Evolutionary conservation across 2,113 vertebrate species (phyloP), one percentile per base, ranked within the genome.

Genomic region (Sardina pilchardus): DNA sequence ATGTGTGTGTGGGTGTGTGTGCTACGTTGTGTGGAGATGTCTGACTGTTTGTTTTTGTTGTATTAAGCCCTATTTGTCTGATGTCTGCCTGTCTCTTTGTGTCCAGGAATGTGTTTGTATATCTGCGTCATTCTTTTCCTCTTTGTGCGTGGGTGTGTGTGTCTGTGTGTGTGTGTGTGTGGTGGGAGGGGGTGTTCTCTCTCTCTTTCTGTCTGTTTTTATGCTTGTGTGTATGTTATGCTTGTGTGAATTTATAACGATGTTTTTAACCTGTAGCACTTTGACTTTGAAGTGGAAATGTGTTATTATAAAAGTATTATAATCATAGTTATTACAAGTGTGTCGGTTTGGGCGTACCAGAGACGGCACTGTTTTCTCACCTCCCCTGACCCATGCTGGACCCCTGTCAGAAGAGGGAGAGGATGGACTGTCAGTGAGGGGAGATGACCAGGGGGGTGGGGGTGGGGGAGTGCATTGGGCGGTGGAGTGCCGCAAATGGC

Each of bases 301-400:
- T 42, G 39, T 42, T 42, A 42, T 42, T 42, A 42, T 42, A 42
- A 42, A 42, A 3, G 39, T 42, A 42, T 42, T 42, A 42, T 42
- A 42, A 42, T 42, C 2, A 42, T 42, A 3, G 39, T 42, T 42
- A 42, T 42, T 42, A 42, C 4, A 42, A 42, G 39, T 42, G 4
- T 42, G 39, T 42, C 2, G 39, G 2, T 42, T 42, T 42, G 39
- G 39, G 39, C 4, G 39, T 82, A 26, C 75, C 44, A 43, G 42
- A 34, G 30, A 67, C 48, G 36, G 71, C 75, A n/a, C 45, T 71
- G 82, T 81, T 48, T 67, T 59, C 71, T 80, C 67, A 39, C 67
- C 85, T 47, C 24, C 47, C 9, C 75, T 84, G 82, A 81, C 43
- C 84, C 83, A 78, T 86, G 42, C 48, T 71, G 63, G 84, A 83